A percentile compares a stretch with the other conserved stretches of the same genome.
Conservation (phyloP, 2,888 invertebrate genomes). For the Cheilosia impressa region DNA sequence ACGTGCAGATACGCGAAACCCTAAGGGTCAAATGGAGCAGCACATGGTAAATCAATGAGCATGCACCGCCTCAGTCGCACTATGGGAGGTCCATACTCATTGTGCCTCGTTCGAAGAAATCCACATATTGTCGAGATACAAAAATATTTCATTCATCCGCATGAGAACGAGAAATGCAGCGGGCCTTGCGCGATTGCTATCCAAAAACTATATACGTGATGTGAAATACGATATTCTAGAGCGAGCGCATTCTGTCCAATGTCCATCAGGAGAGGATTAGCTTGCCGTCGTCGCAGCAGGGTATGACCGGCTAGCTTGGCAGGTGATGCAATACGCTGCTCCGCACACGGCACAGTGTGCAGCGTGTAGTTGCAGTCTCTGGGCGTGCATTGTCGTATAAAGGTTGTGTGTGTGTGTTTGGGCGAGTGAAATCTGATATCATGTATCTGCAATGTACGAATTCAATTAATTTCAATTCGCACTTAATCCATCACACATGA, state of each 20-base stretch:
- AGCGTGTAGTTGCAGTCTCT: conserved; percentile 11
- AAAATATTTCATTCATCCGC: conserved; percentile 47
- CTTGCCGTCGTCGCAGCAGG: conserved; percentile 59
- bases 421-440: conserved; percentile 70
- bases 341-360: conserved; percentile 13
- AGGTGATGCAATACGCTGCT: conserved; percentile 67
- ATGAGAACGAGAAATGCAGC: conserved; percentile 28
- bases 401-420: conserved; percentile 23
- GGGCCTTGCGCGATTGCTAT: conserved; percentile 37
- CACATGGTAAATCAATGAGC: conserved; percentile 47
- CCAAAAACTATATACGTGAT: conserved; percentile 63
- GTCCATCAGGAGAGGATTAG: conserved; percentile 64
- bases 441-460: conserved; percentile 74
- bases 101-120: conserved; percentile 53
- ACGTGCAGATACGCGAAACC: conserved; percentile 65
- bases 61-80: conserved; percentile 33
- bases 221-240: conserved; percentile 73
- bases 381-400: conserved; percentile 40
- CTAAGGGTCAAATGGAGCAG: conserved; percentile 56
- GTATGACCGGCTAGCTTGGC: conserved; percentile 43
- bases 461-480: conserved; percentile 75
- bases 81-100: conserved; percentile 64
- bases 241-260: conserved; percentile 68
- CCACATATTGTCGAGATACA: conserved; percentile 43
- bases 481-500: conserved; percentile 75